Evolutionary conservation across 2,113 vertebrate species (phyloP).

Genomic region (Mesoclemmys tuberculata): DNA sequence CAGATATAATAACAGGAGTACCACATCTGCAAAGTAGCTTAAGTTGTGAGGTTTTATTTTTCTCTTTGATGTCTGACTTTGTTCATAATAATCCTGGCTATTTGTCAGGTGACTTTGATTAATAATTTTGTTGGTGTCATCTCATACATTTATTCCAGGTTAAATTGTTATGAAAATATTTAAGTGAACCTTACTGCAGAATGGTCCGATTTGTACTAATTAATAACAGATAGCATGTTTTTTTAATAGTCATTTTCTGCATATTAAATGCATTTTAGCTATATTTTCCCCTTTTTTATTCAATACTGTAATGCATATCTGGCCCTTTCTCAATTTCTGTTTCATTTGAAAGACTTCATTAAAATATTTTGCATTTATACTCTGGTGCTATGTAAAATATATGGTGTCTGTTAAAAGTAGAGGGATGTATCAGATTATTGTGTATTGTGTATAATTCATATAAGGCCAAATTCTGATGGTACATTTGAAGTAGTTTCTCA

Average conservation of each 20-base stretch:
- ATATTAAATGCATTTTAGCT: accelerated
- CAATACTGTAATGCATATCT: background rate
- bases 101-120: background rate
- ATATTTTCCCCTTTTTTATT: background rate
- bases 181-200: background rate
- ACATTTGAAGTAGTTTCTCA: background rate
- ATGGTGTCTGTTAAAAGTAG: background rate
- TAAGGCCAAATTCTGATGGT: background rate
- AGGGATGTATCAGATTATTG: background rate
- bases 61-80: background rate
- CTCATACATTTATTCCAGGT: slow-evolving; percentile 20
- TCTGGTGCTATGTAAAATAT: background rate
- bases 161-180: background rate
- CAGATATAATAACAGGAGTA: background rate
- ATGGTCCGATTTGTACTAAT: background rate
- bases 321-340: background rate
- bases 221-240: background rate
- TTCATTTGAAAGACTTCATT: background rate
- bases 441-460: background rate
- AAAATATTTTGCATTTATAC: background rate
- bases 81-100: background rate
- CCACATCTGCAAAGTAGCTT: background rate
- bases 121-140: background rate
- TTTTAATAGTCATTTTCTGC: background rate
- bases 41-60: background rate